Evolutionary conservation across 1,140 invertebrate species (phyloP).

Genomic region (Rhopalosiphum padi): DNA sequence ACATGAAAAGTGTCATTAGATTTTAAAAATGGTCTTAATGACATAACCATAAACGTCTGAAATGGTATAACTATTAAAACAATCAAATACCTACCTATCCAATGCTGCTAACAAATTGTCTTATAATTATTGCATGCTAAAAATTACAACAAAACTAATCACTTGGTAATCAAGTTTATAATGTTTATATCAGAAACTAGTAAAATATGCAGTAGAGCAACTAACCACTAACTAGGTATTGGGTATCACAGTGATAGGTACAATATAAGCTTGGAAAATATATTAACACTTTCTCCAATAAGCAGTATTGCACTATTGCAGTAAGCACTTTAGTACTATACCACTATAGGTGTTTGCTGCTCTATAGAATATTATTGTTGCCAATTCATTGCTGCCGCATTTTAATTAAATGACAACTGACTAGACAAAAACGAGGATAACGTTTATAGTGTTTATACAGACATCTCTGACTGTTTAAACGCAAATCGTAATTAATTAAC

Average conservation of each 20-base stretch:
- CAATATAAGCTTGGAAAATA: background rate
- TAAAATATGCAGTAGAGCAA: background rate
- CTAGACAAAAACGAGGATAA: background rate
- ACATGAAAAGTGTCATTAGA: background rate
- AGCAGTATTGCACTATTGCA: background rate
- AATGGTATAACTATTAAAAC: background rate
- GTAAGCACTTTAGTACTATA: background rate
- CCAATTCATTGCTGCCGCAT: background rate
- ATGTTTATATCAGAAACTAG: background rate
- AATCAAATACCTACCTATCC: slow-evolving; percentile 25
- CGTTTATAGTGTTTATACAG: background rate
- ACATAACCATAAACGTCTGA: background rate
- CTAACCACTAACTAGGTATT: slow-evolving; percentile 44
- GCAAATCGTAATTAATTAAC: slow-evolving; percentile 25
- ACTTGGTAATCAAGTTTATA: background rate
- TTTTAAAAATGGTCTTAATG: background rate
- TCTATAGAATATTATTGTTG: background rate
- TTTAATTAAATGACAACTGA: background rate
- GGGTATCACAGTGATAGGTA: slow-evolving; percentile 13
- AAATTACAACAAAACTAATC: slow-evolving; percentile 35
- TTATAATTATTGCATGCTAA: slow-evolving; percentile 23
- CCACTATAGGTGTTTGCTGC: background rate
- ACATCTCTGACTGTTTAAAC: background rate
- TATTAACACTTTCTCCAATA: background rate
- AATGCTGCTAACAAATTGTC: slow-evolving; percentile 14